phyloP scores from a whole-genome alignment of 2,888 invertebrate species.

The Belgica antarctica region DNA sequence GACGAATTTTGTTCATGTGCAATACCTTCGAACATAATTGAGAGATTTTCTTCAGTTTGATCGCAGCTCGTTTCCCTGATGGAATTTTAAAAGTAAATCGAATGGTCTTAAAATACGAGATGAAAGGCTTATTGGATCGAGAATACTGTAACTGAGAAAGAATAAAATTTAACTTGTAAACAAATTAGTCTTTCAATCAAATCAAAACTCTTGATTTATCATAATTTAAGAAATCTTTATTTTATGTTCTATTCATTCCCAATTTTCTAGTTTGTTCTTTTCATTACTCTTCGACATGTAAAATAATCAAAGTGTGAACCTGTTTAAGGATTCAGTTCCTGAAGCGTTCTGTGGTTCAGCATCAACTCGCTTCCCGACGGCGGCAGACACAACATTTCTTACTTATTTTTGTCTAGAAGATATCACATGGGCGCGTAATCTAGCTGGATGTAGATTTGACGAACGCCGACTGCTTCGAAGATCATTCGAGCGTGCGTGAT shows the following conservation, averaged over 20 bases:
- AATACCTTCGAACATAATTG: too few relatives aligned
- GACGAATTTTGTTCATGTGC: too few relatives aligned
- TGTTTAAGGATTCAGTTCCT: not conserved
- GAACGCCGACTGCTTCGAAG: constrained; percentile 87
- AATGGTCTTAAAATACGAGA: too few relatives aligned
- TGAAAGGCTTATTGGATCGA: too few relatives aligned
- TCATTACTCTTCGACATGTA: not conserved
- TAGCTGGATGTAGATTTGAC: constrained; percentile 88
- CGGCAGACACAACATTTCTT: not conserved
- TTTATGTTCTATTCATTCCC: constrained; percentile 10
- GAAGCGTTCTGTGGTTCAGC: not conserved
- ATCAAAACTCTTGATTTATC: too few relatives aligned
- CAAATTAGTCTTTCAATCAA: too few relatives aligned
- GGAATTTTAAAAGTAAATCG: too few relatives aligned
- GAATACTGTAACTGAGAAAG: too few relatives aligned
- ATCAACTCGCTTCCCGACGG: not conserved
- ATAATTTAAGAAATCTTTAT: too few relatives aligned
- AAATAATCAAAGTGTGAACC: not conserved
- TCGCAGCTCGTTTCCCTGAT: too few relatives aligned
- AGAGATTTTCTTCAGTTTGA: too few relatives aligned
- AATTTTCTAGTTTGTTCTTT: not conserved
- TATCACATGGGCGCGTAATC: constrained; percentile 81
- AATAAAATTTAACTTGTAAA: too few relatives aligned
- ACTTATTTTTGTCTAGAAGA: not conserved
- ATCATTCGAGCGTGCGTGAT: constrained; percentile 91